Evolutionary conservation across 2,888 invertebrate genomes (phyloP).

Genomic region (Apodemia duryi): DNA sequence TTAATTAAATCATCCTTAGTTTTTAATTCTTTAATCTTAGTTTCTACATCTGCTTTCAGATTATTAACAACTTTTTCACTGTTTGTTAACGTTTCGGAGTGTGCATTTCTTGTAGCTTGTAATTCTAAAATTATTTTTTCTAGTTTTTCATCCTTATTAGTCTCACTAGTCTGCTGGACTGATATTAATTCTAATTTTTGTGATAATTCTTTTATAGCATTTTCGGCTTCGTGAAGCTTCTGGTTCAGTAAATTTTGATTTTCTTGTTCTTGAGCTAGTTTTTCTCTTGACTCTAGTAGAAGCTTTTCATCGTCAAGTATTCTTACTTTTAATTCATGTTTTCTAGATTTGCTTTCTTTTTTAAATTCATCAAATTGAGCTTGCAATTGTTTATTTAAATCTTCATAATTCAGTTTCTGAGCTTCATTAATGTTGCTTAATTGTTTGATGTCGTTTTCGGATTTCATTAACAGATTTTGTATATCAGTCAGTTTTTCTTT

Average conservation of each 20-base stretch:
- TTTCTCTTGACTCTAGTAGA: conserved; percentile 57
- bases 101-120: conserved; percentile 56
- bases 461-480: conserved; percentile 57
- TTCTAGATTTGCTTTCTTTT: conserved; percentile 69
- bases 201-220: conserved; percentile 53
- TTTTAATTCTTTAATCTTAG: conserved; percentile 60
- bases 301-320: conserved; percentile 76
- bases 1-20: conserved; percentile 57
- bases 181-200: conserved; percentile 65
- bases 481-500: conserved; percentile 63
- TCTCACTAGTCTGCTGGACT: conserved; percentile 59
- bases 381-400: conserved; percentile 65
- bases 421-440: conserved; percentile 67
- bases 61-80: conserved; percentile 58
- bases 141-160: conserved; percentile 61
- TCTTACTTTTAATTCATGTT: conserved; percentile 74
- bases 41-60: conserved; percentile 58
- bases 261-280: conserved; percentile 54
- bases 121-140: conserved; percentile 66
- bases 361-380: conserved; percentile 63
- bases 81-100: conserved; percentile 52
- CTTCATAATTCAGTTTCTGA: conserved; percentile 70
- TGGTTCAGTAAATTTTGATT: conserved; percentile 58
- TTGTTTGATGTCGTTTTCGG: conserved; percentile 69
- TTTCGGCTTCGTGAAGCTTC: conserved; percentile 58